Evolutionary conservation across 2,113 vertebrate species (phyloP), one percentile per base, ranked within the genome.

Genomic region (Cinclus cinclus): DNA sequence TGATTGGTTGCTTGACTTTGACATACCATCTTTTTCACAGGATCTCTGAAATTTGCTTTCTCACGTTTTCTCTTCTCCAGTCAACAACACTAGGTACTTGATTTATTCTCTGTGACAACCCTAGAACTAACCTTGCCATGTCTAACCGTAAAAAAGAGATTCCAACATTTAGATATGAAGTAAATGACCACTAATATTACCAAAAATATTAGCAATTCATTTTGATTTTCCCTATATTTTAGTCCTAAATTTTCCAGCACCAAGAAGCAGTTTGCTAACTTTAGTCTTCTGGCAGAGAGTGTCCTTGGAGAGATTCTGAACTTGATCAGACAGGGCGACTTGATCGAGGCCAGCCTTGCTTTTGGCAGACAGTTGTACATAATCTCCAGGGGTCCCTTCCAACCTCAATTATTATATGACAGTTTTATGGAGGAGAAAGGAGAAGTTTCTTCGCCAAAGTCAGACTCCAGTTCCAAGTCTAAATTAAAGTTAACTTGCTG

Each of bases 1-100:
- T 77, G 80, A 83, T 95, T 96, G 89, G 56, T n/a, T 68, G 23
- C 35, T 92, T 83, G 80, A 90, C 73, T 83, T 81, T 95, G 83
- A 78, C 64, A 70, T 71, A 47, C 13, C 16, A 39, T 46, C n/a
- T 50, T 94, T 85, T 92, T 74, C 63, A 59, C 1, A 12, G 37
- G 46, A 77, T 73, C 11, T 39, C 68, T 70, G 59, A 90, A 96
- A 92, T 92, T 77, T 94, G 60, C 13, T 93, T 89, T 78, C 1
- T 0, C 30, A 62, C 24, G 39, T 93, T 90, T 90, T 77, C 47
- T 86, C 39, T 92, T 74, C 64, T 81, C 44, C 12, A 42, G 52
- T 77, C 55, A 92, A 11, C 25, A 55, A 39, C 15, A 5, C 3
- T 16, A 70, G 35, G 42, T 49, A 69, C 22, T 15, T 83, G 86